These are phyloP conservation scores for Trachelus tabidus DNA, from an alignment of 2,888 invertebrate species.

Conservation along the genomic window DNA sequence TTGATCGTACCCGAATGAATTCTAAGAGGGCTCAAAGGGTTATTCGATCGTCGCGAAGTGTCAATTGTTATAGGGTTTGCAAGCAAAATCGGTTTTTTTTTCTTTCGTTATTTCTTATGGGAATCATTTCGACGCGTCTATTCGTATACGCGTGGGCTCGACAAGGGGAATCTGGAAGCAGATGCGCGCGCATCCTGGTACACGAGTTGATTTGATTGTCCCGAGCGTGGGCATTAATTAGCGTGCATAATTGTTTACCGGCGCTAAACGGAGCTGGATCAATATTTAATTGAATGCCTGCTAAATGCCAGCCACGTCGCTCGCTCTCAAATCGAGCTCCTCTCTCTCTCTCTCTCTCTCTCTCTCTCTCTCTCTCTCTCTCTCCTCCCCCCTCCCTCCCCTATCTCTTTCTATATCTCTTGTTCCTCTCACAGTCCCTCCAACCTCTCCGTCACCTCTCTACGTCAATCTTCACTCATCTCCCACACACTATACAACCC, in stretches of 20 bases:
- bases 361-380: background rate
- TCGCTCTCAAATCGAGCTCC: conserved; percentile 50
- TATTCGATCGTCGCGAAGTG: no score
- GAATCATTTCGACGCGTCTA: background rate
- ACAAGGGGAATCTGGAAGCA: background rate
- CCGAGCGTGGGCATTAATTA: conserved; percentile 60
- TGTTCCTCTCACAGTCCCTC: conserved; percentile 24
- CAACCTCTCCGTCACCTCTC: conserved; percentile 28
- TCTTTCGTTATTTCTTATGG: background rate
- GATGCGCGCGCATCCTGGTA: background rate
- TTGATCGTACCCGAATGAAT: background rate
- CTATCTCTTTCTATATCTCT: conserved; percentile 10
- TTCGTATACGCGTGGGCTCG: background rate
- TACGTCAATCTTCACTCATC: background rate
- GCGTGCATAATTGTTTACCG: conserved; percentile 64
- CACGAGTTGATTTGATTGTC: conserved; percentile 57
- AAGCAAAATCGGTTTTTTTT: no score
- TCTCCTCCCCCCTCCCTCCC: background rate
- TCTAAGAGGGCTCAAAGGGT: no score
- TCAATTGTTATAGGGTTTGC: no score
- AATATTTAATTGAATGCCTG: conserved; percentile 64
- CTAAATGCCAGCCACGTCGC: conserved; percentile 56
- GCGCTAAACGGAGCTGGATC: conserved; percentile 60
- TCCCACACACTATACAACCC: no score
- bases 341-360: conserved; percentile 6